Conservation (phyloP, 1,140 invertebrate genomes). For the Temnothorax curvispinosus region DNA sequence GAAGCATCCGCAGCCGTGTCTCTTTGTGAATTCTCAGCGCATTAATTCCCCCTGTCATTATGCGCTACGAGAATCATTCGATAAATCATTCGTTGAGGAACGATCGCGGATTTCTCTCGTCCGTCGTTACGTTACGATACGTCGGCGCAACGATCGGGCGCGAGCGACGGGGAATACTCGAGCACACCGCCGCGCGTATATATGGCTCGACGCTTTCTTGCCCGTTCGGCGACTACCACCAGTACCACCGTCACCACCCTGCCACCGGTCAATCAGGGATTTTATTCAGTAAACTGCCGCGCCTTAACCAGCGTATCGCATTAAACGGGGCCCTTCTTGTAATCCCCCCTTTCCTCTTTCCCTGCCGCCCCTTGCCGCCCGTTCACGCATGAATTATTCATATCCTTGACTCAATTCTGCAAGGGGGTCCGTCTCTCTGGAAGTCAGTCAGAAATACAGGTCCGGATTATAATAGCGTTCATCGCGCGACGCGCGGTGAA, state of each 20-base stretch:
- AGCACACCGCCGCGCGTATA: constrained; percentile 53
- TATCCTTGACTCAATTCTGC: constrained; percentile 80
- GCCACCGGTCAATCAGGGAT: constrained; percentile 82
- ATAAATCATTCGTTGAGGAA: constrained; percentile 51
- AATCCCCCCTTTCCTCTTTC: constrained; percentile 45
- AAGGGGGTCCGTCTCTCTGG: constrained; percentile 78
- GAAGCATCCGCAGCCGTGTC: constrained; percentile 4
- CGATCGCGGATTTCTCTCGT: constrained; percentile 18
- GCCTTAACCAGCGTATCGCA: constrained; percentile 82
- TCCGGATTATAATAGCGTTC: constrained; percentile 79
- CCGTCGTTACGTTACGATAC: not conserved
- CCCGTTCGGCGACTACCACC: constrained; percentile 61
- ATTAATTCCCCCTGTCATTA: constrained; percentile 33
- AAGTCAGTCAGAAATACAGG: constrained; percentile 81
- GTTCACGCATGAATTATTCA: constrained; percentile 81
- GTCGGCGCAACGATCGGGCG: not conserved
- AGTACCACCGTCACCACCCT: constrained; percentile 73
- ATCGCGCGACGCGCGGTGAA: constrained; percentile 63
- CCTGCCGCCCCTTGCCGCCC: constrained; percentile 38
- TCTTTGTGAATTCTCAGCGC: constrained; percentile 22
- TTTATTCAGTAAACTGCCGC: constrained; percentile 81
- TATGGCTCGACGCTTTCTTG: constrained; percentile 78
- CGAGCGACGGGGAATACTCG: constrained; percentile 13
- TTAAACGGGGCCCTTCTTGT: constrained; percentile 79
- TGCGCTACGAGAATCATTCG: constrained; percentile 33